Base-by-base conservation (phyloP, 2,797 vertebrate genomes). In the Monodelphis domestica region DNA sequence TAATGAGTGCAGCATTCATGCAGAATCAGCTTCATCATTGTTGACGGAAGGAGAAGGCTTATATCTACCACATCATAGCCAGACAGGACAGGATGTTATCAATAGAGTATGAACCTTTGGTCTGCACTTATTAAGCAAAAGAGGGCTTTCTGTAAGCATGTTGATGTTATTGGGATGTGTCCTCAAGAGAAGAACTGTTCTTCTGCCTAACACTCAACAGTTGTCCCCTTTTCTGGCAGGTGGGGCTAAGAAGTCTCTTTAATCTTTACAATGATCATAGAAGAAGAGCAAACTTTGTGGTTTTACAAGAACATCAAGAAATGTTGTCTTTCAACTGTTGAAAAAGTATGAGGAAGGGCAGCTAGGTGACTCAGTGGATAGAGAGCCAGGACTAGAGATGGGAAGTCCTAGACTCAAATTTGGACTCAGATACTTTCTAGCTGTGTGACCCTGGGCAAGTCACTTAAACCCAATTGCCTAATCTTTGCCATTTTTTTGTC, bases 81-180 rank as follows among this genome's bases (percentile, higher is more conserved):
- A n/a, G 88, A 51, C 97, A 95, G 93, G 26, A 97, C 97, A 98
- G 97, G 98, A 98, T 98, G 98, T 98, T 98, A 96, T 97, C 94
- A 97, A 97, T 63, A 97, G 97, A 96, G 26, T 1, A 29, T 1
- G 96, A 98, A 97, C 97, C 95, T 97, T 96, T 93, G 52, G 93
- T 92, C 96, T 95, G 91, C 91, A 97, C 95, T 95, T 97, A 97
- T 94, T 92, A 97, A 98, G 95, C 89, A 94, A 97, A 94, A 52
- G 54, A 84, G 55, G 15, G 57, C 94, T 98, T 92, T 53, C 87
- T 95, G 89, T 94, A 78, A 92, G 17, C 57, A 89, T 95, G 90
- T 97, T 97, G 96, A 96, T 95, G 94, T 93, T 95, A 87, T 95
- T 98, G 92, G 95, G 94, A 97, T 94, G 53, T 4, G 3, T n/a